These are phyloP conservation scores for Muscina levida DNA, from an alignment of 2,888 invertebrate species.

Conservation along the genomic window DNA sequence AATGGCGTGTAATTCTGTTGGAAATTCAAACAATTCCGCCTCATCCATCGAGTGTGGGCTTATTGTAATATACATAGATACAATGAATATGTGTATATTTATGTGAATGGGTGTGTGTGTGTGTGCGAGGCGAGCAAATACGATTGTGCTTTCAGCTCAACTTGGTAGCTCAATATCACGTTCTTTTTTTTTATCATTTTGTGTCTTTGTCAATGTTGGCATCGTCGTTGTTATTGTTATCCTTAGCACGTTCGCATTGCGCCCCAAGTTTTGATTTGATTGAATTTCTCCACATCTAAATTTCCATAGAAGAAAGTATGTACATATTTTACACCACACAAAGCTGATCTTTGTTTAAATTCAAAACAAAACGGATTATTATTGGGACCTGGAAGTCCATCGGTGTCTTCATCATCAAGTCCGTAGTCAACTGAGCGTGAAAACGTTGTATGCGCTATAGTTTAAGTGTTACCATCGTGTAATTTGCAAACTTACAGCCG, in stretches of 20 bases:
- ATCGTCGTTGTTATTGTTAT: slow-evolving; percentile 57
- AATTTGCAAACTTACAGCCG: not conserved
- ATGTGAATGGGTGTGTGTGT: not conserved
- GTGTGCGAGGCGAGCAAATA: slow-evolving; percentile 51
- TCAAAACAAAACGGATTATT: not conserved
- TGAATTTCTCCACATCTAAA: slow-evolving; percentile 53
- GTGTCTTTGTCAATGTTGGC: not conserved
- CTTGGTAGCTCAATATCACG: slow-evolving; percentile 66
- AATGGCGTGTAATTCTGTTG: slow-evolving; percentile 19
- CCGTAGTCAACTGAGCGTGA: not conserved
- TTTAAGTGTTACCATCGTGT: not conserved
- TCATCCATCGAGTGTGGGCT: slow-evolving; percentile 50
- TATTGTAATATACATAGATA: slow-evolving; percentile 41
- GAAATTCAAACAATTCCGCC: slow-evolving; percentile 50
- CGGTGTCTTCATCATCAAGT: not conserved
- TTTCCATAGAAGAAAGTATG: slow-evolving; percentile 17
- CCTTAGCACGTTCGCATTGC: slow-evolving; percentile 57
- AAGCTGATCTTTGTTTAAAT: slow-evolving; percentile 19
- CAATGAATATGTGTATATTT: not conserved
- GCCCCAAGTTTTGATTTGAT: slow-evolving; percentile 61
- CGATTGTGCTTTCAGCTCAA: slow-evolving; percentile 67
- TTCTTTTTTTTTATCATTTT: slow-evolving; percentile 51
- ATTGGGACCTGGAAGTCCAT: slow-evolving; percentile 29
- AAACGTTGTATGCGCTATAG: not conserved
- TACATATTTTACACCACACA: slow-evolving; percentile 17